Percentiles rank a stretch among this genome's conserved stretches.
These are phyloP conservation scores for Styela plicata DNA, from an alignment of 23 tunicate species.

Conservation along the genomic window DNA sequence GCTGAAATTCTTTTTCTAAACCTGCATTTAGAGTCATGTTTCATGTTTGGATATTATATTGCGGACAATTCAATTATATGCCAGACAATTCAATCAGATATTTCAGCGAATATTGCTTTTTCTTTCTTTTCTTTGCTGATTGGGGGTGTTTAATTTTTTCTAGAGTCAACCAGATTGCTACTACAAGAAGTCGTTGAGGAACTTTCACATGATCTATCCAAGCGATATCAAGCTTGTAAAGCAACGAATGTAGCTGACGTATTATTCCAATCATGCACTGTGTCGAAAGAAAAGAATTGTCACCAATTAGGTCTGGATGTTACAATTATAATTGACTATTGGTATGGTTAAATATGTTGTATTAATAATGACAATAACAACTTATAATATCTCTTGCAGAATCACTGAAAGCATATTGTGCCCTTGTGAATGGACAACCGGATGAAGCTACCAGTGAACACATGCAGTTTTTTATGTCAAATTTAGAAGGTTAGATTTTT, in stretches of 20 bases:
- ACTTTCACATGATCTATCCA: constrained; percentile 32
- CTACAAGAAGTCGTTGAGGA: constrained; percentile 9
- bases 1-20: too few species aligned
- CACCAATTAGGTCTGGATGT: constrained; percentile 4
- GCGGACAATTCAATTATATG: too few species aligned
- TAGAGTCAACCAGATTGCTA: constrained; percentile 14
- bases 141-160: neutral
- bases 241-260: neutral
- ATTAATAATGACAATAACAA: neutral
- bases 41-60: too few species aligned
- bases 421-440: constrained; percentile 71
- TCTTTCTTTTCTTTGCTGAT: neutral
- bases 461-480: constrained; percentile 34
- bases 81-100: too few species aligned
- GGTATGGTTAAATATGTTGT: too few species aligned
- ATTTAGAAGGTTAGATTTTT: constrained; percentile 38
- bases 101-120: too few species aligned
- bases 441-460: constrained; percentile 53
- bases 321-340: too few species aligned
- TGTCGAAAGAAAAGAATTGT: neutral
- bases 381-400: neutral
- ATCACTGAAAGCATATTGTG: constrained; percentile 8
- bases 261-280: constrained; percentile 7
- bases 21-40: too few species aligned
- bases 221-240: constrained; percentile 54